Conservation (phyloP, 1,140 invertebrate genomes). For the Sminthurinus signatus region DNA sequence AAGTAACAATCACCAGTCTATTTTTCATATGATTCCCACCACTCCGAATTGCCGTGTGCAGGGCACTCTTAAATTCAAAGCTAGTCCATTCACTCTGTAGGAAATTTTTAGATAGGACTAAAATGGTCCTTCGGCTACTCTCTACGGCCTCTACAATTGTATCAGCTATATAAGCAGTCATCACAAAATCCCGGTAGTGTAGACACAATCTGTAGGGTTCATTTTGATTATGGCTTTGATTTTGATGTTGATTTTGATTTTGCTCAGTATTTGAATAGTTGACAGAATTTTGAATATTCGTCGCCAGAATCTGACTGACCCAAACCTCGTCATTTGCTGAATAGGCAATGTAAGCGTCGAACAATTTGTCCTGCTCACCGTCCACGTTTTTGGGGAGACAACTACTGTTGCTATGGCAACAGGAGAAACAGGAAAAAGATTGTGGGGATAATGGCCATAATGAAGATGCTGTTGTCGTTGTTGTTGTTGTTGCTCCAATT, state of each 20-base stretch:
- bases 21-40: slow-evolving; percentile 50
- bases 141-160: slow-evolving; percentile 85
- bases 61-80: slow-evolving; percentile 84
- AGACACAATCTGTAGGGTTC: slow-evolving; percentile 66
- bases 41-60: slow-evolving; percentile 75
- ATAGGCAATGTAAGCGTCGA: slow-evolving; percentile 86
- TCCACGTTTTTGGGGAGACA: slow-evolving; percentile 15
- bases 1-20: slow-evolving; percentile 74
- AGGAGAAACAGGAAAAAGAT: neutral
- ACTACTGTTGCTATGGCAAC: too few relatives aligned
- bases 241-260: too few relatives aligned
- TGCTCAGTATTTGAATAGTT: too few relatives aligned
- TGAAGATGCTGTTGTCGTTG: neutral
- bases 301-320: slow-evolving; percentile 74
- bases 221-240: slow-evolving; percentile 23
- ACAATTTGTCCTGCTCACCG: slow-evolving; percentile 51
- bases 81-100: slow-evolving; percentile 88
- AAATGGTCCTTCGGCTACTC: slow-evolving; percentile 79
- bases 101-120: slow-evolving; percentile 87
- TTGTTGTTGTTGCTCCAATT: neutral
- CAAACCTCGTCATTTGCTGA: slow-evolving; percentile 82
- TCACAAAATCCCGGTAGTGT: slow-evolving; percentile 77
- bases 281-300: slow-evolving; percentile 55
- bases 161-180: slow-evolving; percentile 74
- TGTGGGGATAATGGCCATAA: too few relatives aligned